Base-by-base conservation (phyloP, 2,888 invertebrate genomes). In the Dynastes hyllus region DNA sequence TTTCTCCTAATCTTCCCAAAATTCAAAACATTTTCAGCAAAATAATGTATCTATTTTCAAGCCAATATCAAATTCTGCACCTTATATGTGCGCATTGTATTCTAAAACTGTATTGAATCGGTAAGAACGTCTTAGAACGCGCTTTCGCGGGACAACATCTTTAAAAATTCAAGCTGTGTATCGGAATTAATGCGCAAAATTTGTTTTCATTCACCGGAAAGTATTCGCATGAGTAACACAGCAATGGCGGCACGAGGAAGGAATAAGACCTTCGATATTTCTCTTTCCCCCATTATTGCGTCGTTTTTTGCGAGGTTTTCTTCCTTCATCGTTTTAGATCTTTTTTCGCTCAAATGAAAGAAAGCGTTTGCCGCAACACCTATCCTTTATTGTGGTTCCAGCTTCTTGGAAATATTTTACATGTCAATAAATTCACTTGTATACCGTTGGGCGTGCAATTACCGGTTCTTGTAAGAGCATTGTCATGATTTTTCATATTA, bases 121-220 rank as follows among this genome's bases (percentile, higher is more conserved):
- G 45, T 45, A 45, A 45, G 9, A 45, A 11, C 45, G 45, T 8
- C 9, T 11, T 45, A 45, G 8, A 45, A 45, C 4, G 37, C 37
- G 37, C 37, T 37, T 37, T 37, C 37, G 37, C 37, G 6, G 6
- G 6, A 37, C 4, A 37, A 37, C 8, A 55, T 55, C 3, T 55
- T 55, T 55, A 16, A 55, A 55, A 55, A 55, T 55, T 55, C 55
- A 55, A 55, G 55, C 55, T 1, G 55, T 55, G 55, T 55, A n/a
- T n/a, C 55, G 13, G 55, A 55, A 2, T 55, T 55, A 55, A 55
- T 55, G 55, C 55, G 55, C 55, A 13, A 55, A 55, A 55, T 55
- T 55, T 55, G 55, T 55, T 55, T 55, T 55, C n/a, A 55, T 55
- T 55, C 55, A 16, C 55, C 16, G 55, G 55, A 55, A 55, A 55